Percentiles rank a stretch among this genome's conserved stretches.
These are phyloP conservation scores for Caenorhabditis uteleia DNA, from an alignment of 2,888 invertebrate genomes.

Conservation along the genomic window DNA sequence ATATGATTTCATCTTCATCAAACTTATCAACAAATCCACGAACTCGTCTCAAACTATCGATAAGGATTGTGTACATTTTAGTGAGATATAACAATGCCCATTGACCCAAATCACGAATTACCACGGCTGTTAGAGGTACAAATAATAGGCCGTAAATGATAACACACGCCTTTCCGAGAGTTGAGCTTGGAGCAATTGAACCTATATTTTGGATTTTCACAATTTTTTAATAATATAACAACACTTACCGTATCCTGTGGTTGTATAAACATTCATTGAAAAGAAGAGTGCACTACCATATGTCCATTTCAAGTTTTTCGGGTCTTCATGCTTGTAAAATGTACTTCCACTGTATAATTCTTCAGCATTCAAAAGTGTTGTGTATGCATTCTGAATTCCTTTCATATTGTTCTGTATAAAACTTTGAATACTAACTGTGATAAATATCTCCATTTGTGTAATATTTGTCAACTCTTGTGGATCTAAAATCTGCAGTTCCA, in stretches of 20 bases:
- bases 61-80: conserved; percentile 47
- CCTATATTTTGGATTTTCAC: conserved; percentile 24
- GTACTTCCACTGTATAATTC: conserved; percentile 47
- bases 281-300: conserved; percentile 50
- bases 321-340: conserved; percentile 42
- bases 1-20: conserved; percentile 50
- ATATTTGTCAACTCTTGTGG: conserved; percentile 37
- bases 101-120: conserved; percentile 54
- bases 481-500: conserved; percentile 36
- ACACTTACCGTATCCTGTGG: conserved; percentile 51
- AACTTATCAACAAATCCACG: conserved; percentile 41
- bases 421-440: conserved; percentile 15
- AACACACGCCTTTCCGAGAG: conserved; percentile 37
- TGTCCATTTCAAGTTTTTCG: conserved; percentile 48
- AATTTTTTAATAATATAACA: background rate
- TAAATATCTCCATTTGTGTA: conserved; percentile 33
- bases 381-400: conserved; percentile 44
- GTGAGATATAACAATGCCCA: conserved; percentile 48
- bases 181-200: conserved; percentile 46
- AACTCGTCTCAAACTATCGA: conserved; percentile 26
- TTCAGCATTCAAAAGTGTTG: conserved; percentile 44
- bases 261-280: conserved; percentile 53
- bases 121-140: conserved; percentile 50
- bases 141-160: conserved; percentile 49
- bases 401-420: conserved; percentile 9